Conservation (phyloP, 2,797 vertebrate genomes). For the Spinus pinus region DNA sequence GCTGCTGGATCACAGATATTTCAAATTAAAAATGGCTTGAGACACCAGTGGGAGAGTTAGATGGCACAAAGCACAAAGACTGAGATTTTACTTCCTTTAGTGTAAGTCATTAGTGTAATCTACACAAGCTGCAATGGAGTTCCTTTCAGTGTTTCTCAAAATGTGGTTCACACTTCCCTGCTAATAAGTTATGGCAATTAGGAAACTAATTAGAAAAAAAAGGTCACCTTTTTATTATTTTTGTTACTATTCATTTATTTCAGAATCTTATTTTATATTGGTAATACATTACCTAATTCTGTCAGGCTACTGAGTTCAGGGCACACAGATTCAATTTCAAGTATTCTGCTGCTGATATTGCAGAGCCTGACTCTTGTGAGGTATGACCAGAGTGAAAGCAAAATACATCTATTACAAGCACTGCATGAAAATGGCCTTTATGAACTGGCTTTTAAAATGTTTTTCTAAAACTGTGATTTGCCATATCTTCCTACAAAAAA, state of each 20-base stretch:
- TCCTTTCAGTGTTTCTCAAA: background rate
- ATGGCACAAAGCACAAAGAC: background rate
- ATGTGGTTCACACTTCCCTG: background rate
- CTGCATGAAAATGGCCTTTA: background rate
- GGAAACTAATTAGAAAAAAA: background rate
- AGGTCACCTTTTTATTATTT: background rate
- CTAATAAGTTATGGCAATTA: background rate
- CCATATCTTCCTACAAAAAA: background rate
- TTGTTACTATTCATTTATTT: background rate
- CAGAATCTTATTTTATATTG: background rate
- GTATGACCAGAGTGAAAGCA: background rate
- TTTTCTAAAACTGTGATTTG: background rate
- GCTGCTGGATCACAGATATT: background rate
- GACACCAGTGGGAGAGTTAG: background rate
- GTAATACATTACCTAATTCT: background rate
- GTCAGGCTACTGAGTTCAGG: background rate
- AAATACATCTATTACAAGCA: background rate
- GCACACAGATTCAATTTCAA: background rate
- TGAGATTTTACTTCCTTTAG: background rate
- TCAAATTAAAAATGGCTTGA: background rate
- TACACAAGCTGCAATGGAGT: background rate
- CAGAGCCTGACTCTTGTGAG: background rate
- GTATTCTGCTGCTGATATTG: background rate
- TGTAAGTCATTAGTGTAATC: background rate
- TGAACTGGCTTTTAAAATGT: background rate